phyloP scores from a whole-genome alignment of 1,140 invertebrate genomes.

The Lasioglossum baleicum region DNA sequence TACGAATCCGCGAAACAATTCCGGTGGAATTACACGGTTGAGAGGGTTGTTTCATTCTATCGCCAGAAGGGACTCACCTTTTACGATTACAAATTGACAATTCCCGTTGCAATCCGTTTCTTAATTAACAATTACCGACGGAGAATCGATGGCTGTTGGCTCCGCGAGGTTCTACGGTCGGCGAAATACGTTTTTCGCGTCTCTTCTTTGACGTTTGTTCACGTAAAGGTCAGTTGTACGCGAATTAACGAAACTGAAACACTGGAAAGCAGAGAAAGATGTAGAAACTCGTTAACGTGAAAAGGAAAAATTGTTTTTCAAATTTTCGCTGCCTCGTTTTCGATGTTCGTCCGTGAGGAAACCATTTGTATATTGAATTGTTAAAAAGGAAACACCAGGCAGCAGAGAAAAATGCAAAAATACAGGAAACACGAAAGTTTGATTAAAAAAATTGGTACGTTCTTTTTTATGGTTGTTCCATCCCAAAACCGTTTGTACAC shows the following conservation, averaged over 20 bases:
- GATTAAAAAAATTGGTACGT: too few species aligned
- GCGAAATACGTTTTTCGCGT: not conserved
- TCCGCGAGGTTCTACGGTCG: not conserved
- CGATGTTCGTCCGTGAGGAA: not conserved
- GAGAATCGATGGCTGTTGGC: not conserved
- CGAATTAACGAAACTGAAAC: not conserved
- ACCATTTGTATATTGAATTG: not conserved
- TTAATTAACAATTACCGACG: slow-evolving; percentile 61
- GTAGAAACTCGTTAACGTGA: too few species aligned
- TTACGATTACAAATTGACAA: slow-evolving; percentile 72
- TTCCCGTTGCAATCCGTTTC: slow-evolving; percentile 61
- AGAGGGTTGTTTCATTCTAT: slow-evolving; percentile 52
- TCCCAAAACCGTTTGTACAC: too few species aligned
- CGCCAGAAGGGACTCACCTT: slow-evolving; percentile 48
- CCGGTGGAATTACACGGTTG: slow-evolving; percentile 52
- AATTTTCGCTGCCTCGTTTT: not conserved
- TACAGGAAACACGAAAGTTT: too few species aligned
- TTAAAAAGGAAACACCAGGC: not conserved
- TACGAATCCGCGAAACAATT: slow-evolving; percentile 49
- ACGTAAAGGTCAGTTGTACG: not conserved
- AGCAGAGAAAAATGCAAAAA: too few species aligned
- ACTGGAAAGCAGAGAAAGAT: too few species aligned
- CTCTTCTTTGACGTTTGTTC: not conserved
- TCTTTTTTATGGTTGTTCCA: too few species aligned
- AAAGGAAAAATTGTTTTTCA: too few species aligned